phyloP scores from a whole-genome alignment of 1,140 invertebrate species.

The Trichonephila clavata region DNA sequence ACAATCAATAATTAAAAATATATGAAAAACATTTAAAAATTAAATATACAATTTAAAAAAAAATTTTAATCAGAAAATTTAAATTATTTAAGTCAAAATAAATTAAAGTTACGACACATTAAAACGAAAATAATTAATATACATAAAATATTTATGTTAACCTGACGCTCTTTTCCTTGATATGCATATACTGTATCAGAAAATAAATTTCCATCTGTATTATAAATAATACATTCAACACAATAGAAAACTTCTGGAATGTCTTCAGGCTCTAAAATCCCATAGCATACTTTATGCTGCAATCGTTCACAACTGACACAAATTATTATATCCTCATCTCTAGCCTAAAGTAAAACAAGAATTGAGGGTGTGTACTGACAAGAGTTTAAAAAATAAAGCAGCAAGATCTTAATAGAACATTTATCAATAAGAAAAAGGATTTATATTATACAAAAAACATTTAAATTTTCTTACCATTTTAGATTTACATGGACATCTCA shows the following conservation, averaged over 20 bases:
- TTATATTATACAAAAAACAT: not conserved
- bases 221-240: not conserved
- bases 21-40: too few relatives aligned
- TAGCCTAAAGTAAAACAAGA: not conserved
- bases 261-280: conserved; percentile 18
- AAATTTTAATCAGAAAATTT: too few relatives aligned
- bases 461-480: not conserved
- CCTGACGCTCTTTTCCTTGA: conserved; percentile 11
- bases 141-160: not conserved
- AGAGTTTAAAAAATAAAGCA: too few relatives aligned
- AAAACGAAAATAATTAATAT: not conserved
- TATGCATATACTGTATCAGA: not conserved
- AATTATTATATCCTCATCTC: not conserved
- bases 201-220: not conserved
- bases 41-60: too few relatives aligned
- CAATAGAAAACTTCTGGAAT: conserved; percentile 8
- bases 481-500: conserved; percentile 14
- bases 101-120: not conserved
- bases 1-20: too few relatives aligned
- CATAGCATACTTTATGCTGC: conserved; percentile 28
- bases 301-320: conserved; percentile 24
- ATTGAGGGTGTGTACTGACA: not conserved
- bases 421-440: too few relatives aligned
- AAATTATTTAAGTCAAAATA: too few relatives aligned
- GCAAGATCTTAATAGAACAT: too few relatives aligned